Evolutionary conservation across 2,888 invertebrate genomes (phyloP).

Genomic region (Metalampra italica): DNA sequence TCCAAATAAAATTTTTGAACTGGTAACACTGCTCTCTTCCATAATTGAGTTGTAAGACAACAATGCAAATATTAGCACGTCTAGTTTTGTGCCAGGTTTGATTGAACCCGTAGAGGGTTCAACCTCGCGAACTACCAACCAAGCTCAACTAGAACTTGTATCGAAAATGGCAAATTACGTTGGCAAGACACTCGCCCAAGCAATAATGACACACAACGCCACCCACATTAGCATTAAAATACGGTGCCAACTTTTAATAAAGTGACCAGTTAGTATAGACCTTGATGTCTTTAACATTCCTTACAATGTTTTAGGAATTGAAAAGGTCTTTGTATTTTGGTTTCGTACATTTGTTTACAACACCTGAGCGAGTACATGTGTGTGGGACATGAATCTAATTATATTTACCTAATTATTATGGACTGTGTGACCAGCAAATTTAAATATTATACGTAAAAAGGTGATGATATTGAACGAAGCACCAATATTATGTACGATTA

Average conservation of each 20-base stretch:
- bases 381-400: slow-evolving; percentile 25
- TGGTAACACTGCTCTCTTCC: no score
- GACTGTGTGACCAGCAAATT: slow-evolving; percentile 11
- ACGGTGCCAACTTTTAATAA: slow-evolving; percentile 24
- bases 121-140: not conserved
- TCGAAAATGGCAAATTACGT: slow-evolving; percentile 42
- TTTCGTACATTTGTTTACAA: slow-evolving; percentile 21
- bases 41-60: no score
- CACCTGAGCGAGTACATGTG: slow-evolving; percentile 15
- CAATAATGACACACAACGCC: slow-evolving; percentile 40
- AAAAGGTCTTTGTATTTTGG: slow-evolving; percentile 26
- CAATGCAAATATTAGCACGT: no score
- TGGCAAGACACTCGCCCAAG: slow-evolving; percentile 28
- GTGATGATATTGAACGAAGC: not conserved
- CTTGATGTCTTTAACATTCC: not conserved
- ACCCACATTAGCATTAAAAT: slow-evolving; percentile 52
- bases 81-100: no score
- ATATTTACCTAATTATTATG: slow-evolving; percentile 27
- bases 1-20: no score
- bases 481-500: no score
- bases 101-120: no score
- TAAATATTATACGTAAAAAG: not conserved
- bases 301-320: not conserved
- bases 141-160: not conserved
- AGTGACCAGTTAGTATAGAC: slow-evolving; percentile 13